Evolutionary conservation across 2,888 invertebrate genomes (phyloP).

Genomic region (Dendrolimus houi): DNA sequence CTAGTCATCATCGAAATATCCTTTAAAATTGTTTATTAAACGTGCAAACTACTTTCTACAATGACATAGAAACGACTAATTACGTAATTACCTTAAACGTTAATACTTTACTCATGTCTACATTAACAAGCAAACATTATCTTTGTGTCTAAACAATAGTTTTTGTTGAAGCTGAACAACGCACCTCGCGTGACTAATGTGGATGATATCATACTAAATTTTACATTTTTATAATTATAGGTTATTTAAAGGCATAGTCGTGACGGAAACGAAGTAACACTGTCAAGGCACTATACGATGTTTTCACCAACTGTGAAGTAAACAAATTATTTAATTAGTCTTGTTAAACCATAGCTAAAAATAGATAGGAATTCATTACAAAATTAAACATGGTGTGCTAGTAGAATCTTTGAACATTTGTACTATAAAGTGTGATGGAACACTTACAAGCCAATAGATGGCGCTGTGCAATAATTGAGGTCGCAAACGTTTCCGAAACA

Average conservation of each 20-base stretch:
- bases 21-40: too few species aligned
- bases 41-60: background rate
- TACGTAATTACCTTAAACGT: background rate
- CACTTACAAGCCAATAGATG: too few species aligned
- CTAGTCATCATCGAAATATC: too few species aligned
- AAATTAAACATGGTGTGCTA: too few species aligned
- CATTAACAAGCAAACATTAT: background rate
- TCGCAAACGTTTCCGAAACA: too few species aligned
- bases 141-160: conserved; percentile 4
- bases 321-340: conserved; percentile 1
- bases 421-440: too few species aligned
- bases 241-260: conserved; percentile 6
- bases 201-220: background rate
- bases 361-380: too few species aligned
- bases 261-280: conserved; percentile 44
- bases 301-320: conserved; percentile 56
- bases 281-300: conserved; percentile 60
- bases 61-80: background rate
- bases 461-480: too few species aligned
- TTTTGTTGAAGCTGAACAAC: conserved; percentile 3
- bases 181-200: conserved; percentile 2
- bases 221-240: background rate
- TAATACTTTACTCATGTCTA: background rate
- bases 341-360: too few species aligned
- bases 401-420: too few species aligned